Percentiles rank a stretch among this genome's conserved stretches.
phyloP scores from a whole-genome alignment of 2,888 invertebrate genomes.

The Kuschelorhynchus macadamiae region DNA sequence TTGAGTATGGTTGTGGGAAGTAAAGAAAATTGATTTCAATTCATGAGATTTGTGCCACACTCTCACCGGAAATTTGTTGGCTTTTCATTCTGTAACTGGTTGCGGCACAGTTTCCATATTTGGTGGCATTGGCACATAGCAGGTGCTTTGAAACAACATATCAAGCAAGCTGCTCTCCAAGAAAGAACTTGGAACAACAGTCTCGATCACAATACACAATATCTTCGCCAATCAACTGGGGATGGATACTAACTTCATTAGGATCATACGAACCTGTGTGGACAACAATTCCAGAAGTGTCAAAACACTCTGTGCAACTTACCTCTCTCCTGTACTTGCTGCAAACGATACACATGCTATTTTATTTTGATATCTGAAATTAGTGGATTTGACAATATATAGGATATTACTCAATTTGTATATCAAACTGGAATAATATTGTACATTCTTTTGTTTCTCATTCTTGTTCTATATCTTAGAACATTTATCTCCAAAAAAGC shows the following conservation, averaged over 20 bases:
- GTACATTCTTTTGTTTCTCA: background rate
- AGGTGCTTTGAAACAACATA: conserved; percentile 1
- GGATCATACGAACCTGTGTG: conserved; percentile 1
- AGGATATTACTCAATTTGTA: background rate
- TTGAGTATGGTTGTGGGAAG: too few species aligned
- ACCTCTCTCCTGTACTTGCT: background rate
- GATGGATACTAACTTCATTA: background rate
- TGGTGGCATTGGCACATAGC: background rate
- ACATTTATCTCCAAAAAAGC: too few species aligned
- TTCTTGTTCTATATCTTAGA: too few species aligned
- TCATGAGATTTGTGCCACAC: background rate
- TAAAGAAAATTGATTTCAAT: too few species aligned
- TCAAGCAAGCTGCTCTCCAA: conserved; percentile 2
- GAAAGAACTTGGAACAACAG: conserved; percentile 1
- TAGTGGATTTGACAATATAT: too few species aligned
- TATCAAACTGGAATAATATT: conserved; percentile 4
- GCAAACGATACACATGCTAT: background rate
- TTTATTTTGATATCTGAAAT: too few species aligned
- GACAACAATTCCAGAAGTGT: conserved; percentile 1
- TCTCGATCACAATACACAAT: conserved; percentile 5
- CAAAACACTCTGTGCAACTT: conserved; percentile 1
- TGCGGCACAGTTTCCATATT: background rate
- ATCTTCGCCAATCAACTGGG: conserved; percentile 1
- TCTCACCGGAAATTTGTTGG: background rate
- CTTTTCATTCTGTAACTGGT: conserved; percentile 5